These are phyloP conservation scores for Heliconius himera DNA, from an alignment of 1,140 invertebrate genomes.

Conservation along the genomic window DNA sequence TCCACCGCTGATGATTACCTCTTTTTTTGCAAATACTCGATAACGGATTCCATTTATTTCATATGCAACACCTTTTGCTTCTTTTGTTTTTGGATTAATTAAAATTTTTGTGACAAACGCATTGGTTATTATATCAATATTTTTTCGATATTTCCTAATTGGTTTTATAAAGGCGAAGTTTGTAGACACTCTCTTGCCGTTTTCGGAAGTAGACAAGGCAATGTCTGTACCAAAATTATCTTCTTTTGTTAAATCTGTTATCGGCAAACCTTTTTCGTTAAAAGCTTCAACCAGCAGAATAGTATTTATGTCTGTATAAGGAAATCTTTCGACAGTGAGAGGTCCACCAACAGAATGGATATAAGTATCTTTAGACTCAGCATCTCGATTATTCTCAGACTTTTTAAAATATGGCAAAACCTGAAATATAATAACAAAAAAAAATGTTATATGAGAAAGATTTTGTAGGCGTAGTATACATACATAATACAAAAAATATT, in stretches of 20 bases:
- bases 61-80: slow-evolving; percentile 87
- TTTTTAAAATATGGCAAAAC: slow-evolving; percentile 92
- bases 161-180: slow-evolving; percentile 89
- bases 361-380: slow-evolving; percentile 73
- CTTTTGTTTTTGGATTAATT: slow-evolving; percentile 86
- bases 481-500: too few relatives aligned
- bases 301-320: slow-evolving; percentile 83
- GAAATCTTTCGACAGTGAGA: slow-evolving; percentile 84
- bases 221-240: slow-evolving; percentile 83
- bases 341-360: slow-evolving; percentile 84
- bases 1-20: slow-evolving; percentile 89
- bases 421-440: slow-evolving; percentile 48
- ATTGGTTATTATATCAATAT: slow-evolving; percentile 87
- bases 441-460: too few relatives aligned
- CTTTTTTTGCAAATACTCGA: slow-evolving; percentile 82
- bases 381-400: slow-evolving; percentile 86
- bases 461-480: too few relatives aligned
- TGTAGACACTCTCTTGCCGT: slow-evolving; percentile 87
- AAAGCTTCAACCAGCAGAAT: slow-evolving; percentile 82
- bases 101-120: slow-evolving; percentile 87
- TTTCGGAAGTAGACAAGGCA: slow-evolving; percentile 82
- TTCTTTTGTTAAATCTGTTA: slow-evolving; percentile 82
- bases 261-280: slow-evolving; percentile 82
- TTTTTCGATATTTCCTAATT: slow-evolving; percentile 85
- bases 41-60: slow-evolving; percentile 82